Percentiles rank a stretch among this genome's conserved stretches.
phyloP scores from a whole-genome alignment of 2,797 vertebrate genomes.

The Catamblyrhynchus diadema region DNA sequence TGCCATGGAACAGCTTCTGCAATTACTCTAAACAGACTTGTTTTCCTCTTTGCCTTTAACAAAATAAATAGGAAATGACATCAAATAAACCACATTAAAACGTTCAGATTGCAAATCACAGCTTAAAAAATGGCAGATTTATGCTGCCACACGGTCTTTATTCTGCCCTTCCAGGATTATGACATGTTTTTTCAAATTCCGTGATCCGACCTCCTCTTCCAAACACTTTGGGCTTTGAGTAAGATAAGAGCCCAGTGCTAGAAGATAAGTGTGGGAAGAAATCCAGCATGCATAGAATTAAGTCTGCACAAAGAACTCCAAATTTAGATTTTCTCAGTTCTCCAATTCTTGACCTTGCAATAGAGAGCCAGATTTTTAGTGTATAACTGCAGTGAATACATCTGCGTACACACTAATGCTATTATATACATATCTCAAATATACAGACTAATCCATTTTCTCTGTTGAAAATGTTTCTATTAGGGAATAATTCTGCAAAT shows the following conservation, averaged over 20 bases:
- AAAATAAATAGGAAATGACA: not conserved
- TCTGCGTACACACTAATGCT: not conserved
- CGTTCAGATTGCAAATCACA: not conserved
- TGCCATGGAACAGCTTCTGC: accelerated
- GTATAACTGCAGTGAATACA: not conserved
- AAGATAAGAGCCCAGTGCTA: not conserved
- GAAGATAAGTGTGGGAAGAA: conserved; percentile 7
- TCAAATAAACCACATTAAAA: not conserved
- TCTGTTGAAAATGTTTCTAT: not conserved
- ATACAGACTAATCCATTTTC: not conserved
- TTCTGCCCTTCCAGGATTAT: not conserved
- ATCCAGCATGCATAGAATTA: not conserved
- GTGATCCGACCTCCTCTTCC: not conserved
- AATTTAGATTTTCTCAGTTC: conserved; percentile 19
- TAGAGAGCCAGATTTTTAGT: not conserved
- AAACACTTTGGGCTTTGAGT: not conserved
- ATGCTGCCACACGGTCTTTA: not conserved
- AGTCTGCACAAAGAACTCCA: not conserved
- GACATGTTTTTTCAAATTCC: not conserved
- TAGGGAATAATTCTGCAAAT: not conserved
- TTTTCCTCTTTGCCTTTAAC: not conserved
- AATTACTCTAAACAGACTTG: not conserved
- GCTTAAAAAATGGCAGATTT: not conserved
- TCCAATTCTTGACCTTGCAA: conserved; percentile 1
- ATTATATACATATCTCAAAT: not conserved